Percentiles rank a stretch among this genome's conserved stretches.
Evolutionary conservation across 2,797 vertebrate species (phyloP).

Genomic region (Macroramphosus scolopax): DNA sequence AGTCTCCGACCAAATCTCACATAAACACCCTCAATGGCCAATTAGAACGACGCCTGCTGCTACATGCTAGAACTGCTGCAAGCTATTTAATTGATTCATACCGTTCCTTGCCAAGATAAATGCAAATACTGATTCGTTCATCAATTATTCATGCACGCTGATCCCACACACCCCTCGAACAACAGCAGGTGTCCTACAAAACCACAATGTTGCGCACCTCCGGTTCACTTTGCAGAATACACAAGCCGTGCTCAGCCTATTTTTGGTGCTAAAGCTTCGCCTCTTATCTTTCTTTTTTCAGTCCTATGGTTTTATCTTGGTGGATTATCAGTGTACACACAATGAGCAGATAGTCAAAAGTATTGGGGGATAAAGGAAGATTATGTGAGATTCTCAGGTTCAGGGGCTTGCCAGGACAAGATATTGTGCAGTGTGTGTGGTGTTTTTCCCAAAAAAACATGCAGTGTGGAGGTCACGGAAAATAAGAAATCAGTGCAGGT

Average conservation of each 20-base stretch:
- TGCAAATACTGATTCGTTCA: constrained; percentile 58
- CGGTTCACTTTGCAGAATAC: constrained; percentile 23
- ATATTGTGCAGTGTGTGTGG: constrained; percentile 2
- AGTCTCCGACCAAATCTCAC: constrained; percentile 27
- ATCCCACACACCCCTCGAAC: constrained; percentile 38
- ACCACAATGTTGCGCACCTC: constrained; percentile 33
- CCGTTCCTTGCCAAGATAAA: constrained; percentile 49
- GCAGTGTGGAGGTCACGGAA: constrained; percentile 17
- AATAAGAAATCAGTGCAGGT: too few relatives aligned
- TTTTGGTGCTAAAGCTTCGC: constrained; percentile 20
- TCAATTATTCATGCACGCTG: constrained; percentile 57
- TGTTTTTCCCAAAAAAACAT: constrained; percentile 29
- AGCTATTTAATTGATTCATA: constrained; percentile 54
- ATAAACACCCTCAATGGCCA: constrained; percentile 36
- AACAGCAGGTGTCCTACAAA: constrained; percentile 55
- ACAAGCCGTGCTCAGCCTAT: constrained; percentile 7
- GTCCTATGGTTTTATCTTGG: constrained; percentile 31
- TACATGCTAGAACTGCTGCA: constrained; percentile 19
- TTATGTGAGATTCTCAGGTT: constrained; percentile 35
- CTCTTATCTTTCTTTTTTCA: constrained; percentile 13
- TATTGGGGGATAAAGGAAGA: constrained; percentile 28
- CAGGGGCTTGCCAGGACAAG: constrained; percentile 18
- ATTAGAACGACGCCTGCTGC: constrained; percentile 45
- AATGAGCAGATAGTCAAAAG: constrained; percentile 16
- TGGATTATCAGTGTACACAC: constrained; percentile 7